Evolutionary conservation across 2,797 vertebrate genomes (phyloP).

Genomic region (Poeciliopsis presidionis): DNA sequence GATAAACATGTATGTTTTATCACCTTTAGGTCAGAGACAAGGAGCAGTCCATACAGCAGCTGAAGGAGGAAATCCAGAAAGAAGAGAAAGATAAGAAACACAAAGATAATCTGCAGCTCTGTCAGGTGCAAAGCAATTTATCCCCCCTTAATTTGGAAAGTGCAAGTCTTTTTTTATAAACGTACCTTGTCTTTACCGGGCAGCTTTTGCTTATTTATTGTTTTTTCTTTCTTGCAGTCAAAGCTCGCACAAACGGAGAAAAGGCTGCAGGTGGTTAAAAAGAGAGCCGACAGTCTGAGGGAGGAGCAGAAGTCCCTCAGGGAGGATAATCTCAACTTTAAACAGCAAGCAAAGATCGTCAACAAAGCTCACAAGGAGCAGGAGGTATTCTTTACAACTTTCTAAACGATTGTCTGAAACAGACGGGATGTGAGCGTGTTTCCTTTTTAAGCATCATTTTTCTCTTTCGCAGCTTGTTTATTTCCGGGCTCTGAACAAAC

Average conservation of each 20-base stretch:
- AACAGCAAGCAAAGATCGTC: constrained; percentile 43
- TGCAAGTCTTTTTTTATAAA: constrained; percentile 23
- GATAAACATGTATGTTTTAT: not conserved
- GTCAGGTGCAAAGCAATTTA: constrained; percentile 42
- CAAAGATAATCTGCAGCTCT: constrained; percentile 58
- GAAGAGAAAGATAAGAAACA: constrained; percentile 51
- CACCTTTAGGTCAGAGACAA: constrained; percentile 52
- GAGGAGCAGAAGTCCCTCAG: constrained; percentile 37
- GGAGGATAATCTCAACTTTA: constrained; percentile 26
- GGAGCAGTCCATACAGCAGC: constrained; percentile 41
- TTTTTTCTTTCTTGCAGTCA: constrained; percentile 26
- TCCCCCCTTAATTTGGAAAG: not conserved
- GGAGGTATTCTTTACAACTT: constrained; percentile 36
- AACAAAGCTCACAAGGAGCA: constrained; percentile 53
- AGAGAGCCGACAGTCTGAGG: constrained; percentile 33
- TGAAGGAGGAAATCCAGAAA: constrained; percentile 52
- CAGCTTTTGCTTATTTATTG: not conserved
- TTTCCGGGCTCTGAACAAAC: constrained; percentile 69
- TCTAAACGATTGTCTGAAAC: not conserved
- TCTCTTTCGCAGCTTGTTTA: constrained; percentile 46
- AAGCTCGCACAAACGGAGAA: constrained; percentile 43
- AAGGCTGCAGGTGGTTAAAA: constrained; percentile 38
- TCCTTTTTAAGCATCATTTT: not conserved
- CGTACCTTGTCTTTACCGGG: not conserved
- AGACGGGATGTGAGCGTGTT: not conserved